These are phyloP conservation scores for Cynodonichthys magdalenae DNA, from an alignment of 2,797 vertebrate genomes.

Conservation along the genomic window DNA sequence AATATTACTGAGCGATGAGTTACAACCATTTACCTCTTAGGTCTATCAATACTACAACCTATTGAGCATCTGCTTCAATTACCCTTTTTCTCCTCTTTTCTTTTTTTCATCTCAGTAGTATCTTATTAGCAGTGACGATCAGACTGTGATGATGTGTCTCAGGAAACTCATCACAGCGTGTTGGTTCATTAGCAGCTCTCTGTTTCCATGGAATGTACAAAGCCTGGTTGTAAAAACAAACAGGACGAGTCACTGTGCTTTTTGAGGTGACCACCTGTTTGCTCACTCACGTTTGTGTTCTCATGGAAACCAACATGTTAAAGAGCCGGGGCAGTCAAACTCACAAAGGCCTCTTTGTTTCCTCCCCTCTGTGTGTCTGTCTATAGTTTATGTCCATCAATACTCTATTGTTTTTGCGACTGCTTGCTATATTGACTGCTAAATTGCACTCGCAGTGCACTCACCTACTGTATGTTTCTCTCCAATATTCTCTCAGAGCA, in stretches of 20 bases:
- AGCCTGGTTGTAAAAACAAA: constrained; percentile 29
- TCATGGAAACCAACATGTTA: constrained; percentile 68
- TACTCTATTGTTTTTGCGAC: constrained; percentile 3
- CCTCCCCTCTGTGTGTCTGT: constrained; percentile 10
- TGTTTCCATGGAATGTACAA: background rate
- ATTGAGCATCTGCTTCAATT: background rate
- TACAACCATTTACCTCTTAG: background rate
- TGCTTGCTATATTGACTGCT: constrained; percentile 11
- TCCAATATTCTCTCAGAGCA: background rate
- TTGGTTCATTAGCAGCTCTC: constrained; percentile 40
- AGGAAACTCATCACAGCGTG: background rate
- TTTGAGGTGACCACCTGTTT: constrained; percentile 64
- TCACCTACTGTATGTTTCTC: constrained; percentile 1
- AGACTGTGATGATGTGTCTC: constrained; percentile 11
- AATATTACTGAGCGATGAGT: too few species aligned
- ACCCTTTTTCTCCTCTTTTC: background rate
- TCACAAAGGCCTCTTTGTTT: constrained; percentile 60
- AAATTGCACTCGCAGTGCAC: background rate
- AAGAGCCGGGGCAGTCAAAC: constrained; percentile 30
- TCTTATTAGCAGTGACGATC: background rate
- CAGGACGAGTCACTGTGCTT: constrained; percentile 44
- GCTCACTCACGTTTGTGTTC: constrained; percentile 48
- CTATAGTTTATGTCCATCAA: constrained; percentile 5
- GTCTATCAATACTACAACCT: background rate
- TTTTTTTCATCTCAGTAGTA: background rate